Evolutionary conservation across 2,113 vertebrate genomes (phyloP).

Genomic region (Camarhynchus parvulus): DNA sequence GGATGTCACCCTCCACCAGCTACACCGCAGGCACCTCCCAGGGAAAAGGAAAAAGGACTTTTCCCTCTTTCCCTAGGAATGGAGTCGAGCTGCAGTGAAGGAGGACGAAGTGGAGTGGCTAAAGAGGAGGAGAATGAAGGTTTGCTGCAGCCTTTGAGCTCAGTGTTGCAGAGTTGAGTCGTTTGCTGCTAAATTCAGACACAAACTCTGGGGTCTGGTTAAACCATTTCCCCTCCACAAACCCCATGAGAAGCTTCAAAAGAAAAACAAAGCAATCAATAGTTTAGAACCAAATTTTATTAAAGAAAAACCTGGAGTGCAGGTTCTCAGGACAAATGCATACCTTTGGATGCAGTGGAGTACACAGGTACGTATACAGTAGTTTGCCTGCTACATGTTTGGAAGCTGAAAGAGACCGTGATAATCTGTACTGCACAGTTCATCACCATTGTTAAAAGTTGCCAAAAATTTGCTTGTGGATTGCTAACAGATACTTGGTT

Average conservation of each 20-base stretch:
- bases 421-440: slow-evolving; percentile 71
- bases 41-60: background rate
- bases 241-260: background rate
- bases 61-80: background rate
- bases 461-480: slow-evolving; percentile 41
- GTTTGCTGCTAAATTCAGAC: background rate
- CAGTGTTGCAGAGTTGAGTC: background rate
- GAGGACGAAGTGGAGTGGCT: background rate
- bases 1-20: slow-evolving; percentile 28
- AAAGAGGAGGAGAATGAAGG: background rate
- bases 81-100: background rate
- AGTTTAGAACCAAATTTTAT: slow-evolving; percentile 67
- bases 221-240: background rate
- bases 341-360: slow-evolving; percentile 73
- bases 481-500: slow-evolving; percentile 75
- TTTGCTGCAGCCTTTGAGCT: background rate
- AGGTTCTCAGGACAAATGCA: slow-evolving; percentile 73
- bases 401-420: slow-evolving; percentile 36
- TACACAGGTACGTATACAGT: slow-evolving; percentile 74
- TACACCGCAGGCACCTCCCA: background rate
- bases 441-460: slow-evolving; percentile 62
- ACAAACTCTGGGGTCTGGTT: background rate
- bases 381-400: slow-evolving; percentile 67
- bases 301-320: slow-evolving; percentile 70
- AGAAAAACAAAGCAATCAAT: background rate